Percentiles rank a stretch among this genome's conserved stretches.
Evolutionary conservation across 2,888 invertebrate genomes (phyloP).

Genomic region (Troilus luridus): DNA sequence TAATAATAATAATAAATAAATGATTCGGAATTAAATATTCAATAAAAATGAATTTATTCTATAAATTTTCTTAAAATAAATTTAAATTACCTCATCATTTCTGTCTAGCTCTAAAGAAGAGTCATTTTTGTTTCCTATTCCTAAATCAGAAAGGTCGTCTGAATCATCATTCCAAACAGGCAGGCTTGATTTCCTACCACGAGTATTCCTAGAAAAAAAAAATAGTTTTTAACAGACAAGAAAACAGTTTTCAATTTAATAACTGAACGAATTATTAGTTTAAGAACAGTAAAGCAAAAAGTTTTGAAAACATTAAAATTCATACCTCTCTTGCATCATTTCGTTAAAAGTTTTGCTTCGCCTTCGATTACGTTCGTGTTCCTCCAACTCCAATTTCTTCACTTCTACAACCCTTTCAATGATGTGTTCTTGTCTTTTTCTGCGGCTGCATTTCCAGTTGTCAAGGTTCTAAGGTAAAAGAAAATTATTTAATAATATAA

Average conservation of each 20-base stretch:
- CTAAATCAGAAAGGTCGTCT: slow-evolving; percentile 88
- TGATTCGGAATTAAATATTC: not conserved
- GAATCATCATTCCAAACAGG: slow-evolving; percentile 86
- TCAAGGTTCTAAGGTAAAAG: slow-evolving; percentile 82
- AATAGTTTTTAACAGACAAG: not conserved
- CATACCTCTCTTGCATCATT: slow-evolving; percentile 90
- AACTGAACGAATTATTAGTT: not conserved
- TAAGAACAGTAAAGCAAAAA: not conserved
- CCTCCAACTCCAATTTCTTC: slow-evolving; percentile 87
- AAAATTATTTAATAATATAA: slow-evolving; percentile 47
- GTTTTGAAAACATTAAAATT: not conserved
- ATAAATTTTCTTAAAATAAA: not conserved
- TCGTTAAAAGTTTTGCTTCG: slow-evolving; percentile 95
- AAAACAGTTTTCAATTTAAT: not conserved
- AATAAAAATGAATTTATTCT: not conserved
- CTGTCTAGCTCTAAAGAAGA: slow-evolving; percentile 54
- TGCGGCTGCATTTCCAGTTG: slow-evolving; percentile 93
- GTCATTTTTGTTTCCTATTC: slow-evolving; percentile 71
- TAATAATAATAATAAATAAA: not conserved
- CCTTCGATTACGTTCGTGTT: slow-evolving; percentile 78
- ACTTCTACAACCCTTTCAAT: slow-evolving; percentile 92
- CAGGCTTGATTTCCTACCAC: slow-evolving; percentile 75
- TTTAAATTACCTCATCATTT: slow-evolving; percentile 40
- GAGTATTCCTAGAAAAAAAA: slow-evolving; percentile 69
- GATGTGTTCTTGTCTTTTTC: slow-evolving; percentile 92